A percentile compares a stretch with the other conserved stretches of the same genome.
These are phyloP conservation scores for Edolisoma coerulescens DNA, from an alignment of 2,113 vertebrate species.

Conservation along the genomic window DNA sequence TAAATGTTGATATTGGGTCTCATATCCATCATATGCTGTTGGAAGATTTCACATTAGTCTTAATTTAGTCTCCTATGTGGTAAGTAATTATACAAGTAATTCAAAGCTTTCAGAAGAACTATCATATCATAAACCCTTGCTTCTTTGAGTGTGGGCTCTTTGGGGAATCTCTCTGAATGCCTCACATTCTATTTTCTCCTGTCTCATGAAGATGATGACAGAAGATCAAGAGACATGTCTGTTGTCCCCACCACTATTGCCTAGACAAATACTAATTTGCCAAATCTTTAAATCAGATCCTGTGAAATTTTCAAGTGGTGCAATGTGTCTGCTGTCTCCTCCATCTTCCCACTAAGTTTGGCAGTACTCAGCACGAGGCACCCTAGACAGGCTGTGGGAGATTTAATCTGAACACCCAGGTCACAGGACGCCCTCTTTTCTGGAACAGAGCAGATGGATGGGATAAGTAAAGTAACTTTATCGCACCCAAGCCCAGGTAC, in stretches of 20 bases:
- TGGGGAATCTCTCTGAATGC: neutral
- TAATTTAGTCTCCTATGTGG: neutral
- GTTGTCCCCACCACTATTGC: neutral
- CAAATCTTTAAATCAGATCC: neutral
- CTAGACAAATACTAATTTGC: neutral
- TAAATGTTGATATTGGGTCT: neutral
- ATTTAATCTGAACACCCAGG: neutral
- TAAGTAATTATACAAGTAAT: neutral
- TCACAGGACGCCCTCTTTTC: neutral
- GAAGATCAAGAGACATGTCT: neutral
- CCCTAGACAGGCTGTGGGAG: neutral
- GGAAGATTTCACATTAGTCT: neutral
- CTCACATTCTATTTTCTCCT: neutral
- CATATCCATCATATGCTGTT: neutral
- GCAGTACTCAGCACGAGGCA: neutral
- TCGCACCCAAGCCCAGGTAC: too few relatives aligned
- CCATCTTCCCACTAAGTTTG: neutral
- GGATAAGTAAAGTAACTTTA: neutral
- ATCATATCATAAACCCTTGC: neutral
- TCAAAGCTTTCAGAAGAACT: neutral
- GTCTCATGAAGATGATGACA: neutral
- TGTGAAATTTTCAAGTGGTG: neutral
- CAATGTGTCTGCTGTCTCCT: neutral
- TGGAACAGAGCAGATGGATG: neutral
- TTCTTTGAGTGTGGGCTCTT: neutral